Evolutionary conservation across 2,888 invertebrate species (phyloP).

Genomic region (Griposia aprilina): DNA sequence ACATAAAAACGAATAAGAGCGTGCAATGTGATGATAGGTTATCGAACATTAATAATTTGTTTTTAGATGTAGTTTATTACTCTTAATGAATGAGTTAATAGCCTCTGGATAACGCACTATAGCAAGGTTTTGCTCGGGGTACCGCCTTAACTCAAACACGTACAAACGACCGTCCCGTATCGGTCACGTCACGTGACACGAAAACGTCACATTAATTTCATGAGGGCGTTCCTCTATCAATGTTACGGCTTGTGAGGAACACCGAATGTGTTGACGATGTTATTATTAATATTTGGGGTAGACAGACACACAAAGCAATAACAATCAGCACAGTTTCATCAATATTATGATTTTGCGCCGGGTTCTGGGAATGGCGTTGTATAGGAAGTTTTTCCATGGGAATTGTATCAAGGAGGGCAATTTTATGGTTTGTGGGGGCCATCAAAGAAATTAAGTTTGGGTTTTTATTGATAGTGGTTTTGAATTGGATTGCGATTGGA

Average conservation of each 20-base stretch:
- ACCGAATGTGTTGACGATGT: constrained; percentile 65
- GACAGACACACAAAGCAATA: constrained; percentile 57
- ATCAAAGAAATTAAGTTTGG: neutral
- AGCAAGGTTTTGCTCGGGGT: too few relatives aligned
- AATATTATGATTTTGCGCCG: constrained; percentile 58
- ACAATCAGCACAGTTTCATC: constrained; percentile 52
- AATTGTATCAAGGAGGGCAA: neutral
- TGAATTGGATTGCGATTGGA: neutral
- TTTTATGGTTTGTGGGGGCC: neutral
- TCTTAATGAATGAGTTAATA: too few relatives aligned
- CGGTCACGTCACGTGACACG: constrained; percentile 51
- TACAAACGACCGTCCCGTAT: neutral
- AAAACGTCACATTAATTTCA: constrained; percentile 49
- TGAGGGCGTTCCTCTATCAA: constrained; percentile 61
- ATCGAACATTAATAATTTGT: too few relatives aligned
- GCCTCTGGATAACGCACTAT: too few relatives aligned
- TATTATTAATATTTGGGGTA: constrained; percentile 70
- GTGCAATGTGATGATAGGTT: too few relatives aligned
- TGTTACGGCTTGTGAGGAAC: constrained; percentile 67
- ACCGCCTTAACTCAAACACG: too few relatives aligned
- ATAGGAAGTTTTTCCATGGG: constrained; percentile 4
- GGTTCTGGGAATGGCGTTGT: constrained; percentile 14
- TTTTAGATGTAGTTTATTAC: too few relatives aligned
- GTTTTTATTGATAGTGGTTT: neutral
- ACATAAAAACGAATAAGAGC: too few relatives aligned